phyloP scores from a whole-genome alignment of 2,888 invertebrate species.

The Helobdella robusta region DNA sequence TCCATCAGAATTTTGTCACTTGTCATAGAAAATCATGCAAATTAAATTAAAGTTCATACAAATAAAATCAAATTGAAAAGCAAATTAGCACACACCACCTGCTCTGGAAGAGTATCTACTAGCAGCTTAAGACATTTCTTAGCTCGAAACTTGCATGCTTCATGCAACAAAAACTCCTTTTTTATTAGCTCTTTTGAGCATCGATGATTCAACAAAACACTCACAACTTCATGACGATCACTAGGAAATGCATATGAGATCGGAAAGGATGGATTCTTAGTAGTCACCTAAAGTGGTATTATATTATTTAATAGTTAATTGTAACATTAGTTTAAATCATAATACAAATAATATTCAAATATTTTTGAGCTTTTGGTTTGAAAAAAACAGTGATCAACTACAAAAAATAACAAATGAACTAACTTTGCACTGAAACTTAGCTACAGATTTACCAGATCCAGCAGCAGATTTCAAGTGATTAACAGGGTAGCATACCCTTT shows the following conservation, averaged over 20 bases:
- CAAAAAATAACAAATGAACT: too few relatives aligned
- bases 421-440: constrained; percentile 37
- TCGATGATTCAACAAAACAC: constrained; percentile 50
- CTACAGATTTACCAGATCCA: constrained; percentile 39
- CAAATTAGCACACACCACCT: constrained; percentile 13
- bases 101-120: constrained; percentile 36
- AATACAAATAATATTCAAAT: too few relatives aligned
- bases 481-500: constrained; percentile 65
- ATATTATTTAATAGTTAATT: too few relatives aligned
- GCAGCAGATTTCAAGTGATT: constrained; percentile 53
- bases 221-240: constrained; percentile 39
- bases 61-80: background rate
- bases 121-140: constrained; percentile 41
- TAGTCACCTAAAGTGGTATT: too few relatives aligned
- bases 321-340: too few relatives aligned
- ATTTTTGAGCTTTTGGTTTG: too few relatives aligned
- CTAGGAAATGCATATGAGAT: constrained; percentile 45
- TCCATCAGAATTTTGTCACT: background rate
- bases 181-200: constrained; percentile 29
- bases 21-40: too few relatives aligned
- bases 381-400: too few relatives aligned
- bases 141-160: constrained; percentile 58
- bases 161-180: constrained; percentile 36
- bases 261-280: constrained; percentile 38
- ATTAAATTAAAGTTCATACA: too few relatives aligned